Conservation (phyloP, 2,797 vertebrate species). For the Scolopax bukidnonensis region DNA sequence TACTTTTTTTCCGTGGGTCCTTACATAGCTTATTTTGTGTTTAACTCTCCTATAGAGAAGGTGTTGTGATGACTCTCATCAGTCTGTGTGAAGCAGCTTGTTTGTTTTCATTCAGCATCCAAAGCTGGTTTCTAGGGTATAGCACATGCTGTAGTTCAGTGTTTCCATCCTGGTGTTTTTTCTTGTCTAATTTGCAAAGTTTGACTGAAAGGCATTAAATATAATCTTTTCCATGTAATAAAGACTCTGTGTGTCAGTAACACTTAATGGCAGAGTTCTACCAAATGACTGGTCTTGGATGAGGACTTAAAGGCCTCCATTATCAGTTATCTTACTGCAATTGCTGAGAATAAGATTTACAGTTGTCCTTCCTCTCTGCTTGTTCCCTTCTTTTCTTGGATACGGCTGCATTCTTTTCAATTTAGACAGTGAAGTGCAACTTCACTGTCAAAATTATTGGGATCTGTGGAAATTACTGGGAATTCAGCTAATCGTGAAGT, state of each 20-base stretch:
- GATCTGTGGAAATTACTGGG: background rate
- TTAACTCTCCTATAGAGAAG: rapidly evolving
- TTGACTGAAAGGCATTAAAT: background rate
- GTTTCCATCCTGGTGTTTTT: background rate
- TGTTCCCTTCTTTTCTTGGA: background rate
- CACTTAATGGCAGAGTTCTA: background rate
- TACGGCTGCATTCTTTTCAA: background rate
- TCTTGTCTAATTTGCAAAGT: background rate
- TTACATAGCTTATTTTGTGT: background rate
- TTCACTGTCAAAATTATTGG: background rate
- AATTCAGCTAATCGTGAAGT: background rate
- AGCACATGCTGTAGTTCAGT: background rate
- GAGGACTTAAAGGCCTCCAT: rapidly evolving
- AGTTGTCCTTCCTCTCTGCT: background rate
- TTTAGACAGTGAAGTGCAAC: background rate
- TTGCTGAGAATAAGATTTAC: background rate
- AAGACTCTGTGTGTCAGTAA: background rate
- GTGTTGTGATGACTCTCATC: background rate
- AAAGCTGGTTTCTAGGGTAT: background rate
- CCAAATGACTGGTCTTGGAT: background rate
- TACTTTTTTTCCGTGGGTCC: background rate
- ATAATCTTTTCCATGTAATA: background rate
- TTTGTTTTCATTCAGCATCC: background rate
- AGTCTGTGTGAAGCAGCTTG: background rate
- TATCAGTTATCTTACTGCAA: background rate